phyloP scores from a whole-genome alignment of 2,888 invertebrate genomes.

The Sussaba pulchella region DNA sequence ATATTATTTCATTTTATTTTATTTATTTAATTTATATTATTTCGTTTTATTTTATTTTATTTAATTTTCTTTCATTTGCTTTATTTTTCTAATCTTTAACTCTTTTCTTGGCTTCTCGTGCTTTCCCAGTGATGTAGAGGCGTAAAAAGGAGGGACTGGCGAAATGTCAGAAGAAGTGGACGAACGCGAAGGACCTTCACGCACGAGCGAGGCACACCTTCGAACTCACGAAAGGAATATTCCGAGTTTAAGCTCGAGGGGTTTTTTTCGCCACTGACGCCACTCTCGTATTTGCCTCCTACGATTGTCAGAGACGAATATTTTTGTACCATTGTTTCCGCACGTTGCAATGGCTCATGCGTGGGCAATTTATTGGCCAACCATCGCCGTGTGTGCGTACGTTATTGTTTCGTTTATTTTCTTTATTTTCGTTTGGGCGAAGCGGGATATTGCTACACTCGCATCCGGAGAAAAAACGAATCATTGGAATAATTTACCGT shows the following conservation, averaged over 20 bases:
- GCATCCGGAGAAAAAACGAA: conserved; percentile 10
- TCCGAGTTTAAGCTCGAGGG: conserved; percentile 10
- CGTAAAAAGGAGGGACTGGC: conserved; percentile 7
- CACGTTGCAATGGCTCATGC: conserved; percentile 31
- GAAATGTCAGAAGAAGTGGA: conserved; percentile 35
- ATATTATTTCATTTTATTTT: too few relatives aligned
- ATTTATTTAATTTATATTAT: too few relatives aligned
- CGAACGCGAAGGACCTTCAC: conserved; percentile 53
- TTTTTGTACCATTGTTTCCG: conserved; percentile 68
- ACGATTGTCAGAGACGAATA: conserved; percentile 47
- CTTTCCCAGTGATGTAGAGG: not conserved
- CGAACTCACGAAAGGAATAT: conserved; percentile 19
- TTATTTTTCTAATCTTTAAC: not conserved
- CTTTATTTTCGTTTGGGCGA: not conserved
- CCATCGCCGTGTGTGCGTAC: conserved; percentile 2
- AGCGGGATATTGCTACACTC: not conserved
- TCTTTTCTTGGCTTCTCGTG: not conserved
- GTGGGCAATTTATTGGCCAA: conserved; percentile 41
- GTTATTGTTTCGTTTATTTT: conserved; percentile 18
- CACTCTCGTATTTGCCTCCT: conserved; percentile 57
- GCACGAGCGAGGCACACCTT: conserved; percentile 57
- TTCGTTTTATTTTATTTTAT: too few relatives aligned
- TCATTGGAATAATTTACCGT: conserved; percentile 8
- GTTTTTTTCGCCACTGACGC: conserved; percentile 25
- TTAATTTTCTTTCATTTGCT: too few relatives aligned